Evolutionary conservation across 1,140 invertebrate genomes (phyloP).

Genomic region (Panagrolaimus sp.): DNA sequence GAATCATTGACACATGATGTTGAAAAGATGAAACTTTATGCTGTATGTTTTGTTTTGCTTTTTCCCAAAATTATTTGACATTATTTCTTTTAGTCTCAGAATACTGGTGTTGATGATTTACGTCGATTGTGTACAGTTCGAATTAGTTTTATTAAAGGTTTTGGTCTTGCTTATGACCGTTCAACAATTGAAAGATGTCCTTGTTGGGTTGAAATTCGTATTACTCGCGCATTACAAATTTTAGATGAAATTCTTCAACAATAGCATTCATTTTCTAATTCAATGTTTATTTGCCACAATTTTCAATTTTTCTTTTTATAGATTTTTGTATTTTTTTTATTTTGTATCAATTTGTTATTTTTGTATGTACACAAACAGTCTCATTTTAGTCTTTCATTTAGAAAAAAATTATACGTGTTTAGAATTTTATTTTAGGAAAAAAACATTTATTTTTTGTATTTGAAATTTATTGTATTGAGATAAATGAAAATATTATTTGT

Average conservation of each 20-base stretch:
- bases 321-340: too few relatives aligned
- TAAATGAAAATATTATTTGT: too few relatives aligned
- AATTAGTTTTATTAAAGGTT: not conserved
- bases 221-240: not conserved
- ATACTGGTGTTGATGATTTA: not conserved
- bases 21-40: slow-evolving; percentile 5
- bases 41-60: not conserved
- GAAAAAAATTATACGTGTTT: too few relatives aligned
- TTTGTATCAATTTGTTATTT: too few relatives aligned
- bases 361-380: too few relatives aligned
- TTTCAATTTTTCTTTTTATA: too few relatives aligned
- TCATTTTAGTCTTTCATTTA: too few relatives aligned
- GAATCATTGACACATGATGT: not conserved
- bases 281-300: too few relatives aligned
- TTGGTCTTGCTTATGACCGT: not conserved
- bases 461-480: too few relatives aligned
- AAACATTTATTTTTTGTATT: too few relatives aligned
- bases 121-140: slow-evolving; percentile 3
- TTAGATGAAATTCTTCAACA: slow-evolving; percentile 1
- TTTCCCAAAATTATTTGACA: not conserved
- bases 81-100: not conserved
- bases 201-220: not conserved
- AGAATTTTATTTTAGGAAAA: too few relatives aligned
- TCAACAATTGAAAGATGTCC: not conserved
- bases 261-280: too few relatives aligned